Evolutionary conservation across 2,113 vertebrate genomes (phyloP).

Genomic region (Cololabis saira): DNA sequence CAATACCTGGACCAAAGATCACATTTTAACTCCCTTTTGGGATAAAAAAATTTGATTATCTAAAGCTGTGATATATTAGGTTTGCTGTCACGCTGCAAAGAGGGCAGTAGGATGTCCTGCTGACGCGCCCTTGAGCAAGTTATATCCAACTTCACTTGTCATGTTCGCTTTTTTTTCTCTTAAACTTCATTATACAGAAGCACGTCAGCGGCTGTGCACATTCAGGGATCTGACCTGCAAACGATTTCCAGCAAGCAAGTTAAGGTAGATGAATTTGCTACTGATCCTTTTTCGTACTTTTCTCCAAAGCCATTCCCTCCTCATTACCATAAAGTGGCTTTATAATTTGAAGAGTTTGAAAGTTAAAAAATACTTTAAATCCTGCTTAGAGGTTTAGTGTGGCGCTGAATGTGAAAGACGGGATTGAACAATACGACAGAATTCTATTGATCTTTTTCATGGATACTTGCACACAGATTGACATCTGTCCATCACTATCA

Average conservation of each 20-base stretch:
- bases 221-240: constrained; percentile 1
- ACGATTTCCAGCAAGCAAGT: neutral
- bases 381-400: constrained; percentile 1
- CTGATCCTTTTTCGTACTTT: constrained; percentile 26
- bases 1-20: constrained; percentile 24
- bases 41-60: constrained; percentile 26
- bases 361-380: constrained; percentile 9
- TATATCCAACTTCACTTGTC: neutral
- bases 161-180: neutral
- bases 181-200: neutral
- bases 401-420: neutral
- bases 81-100: constrained; percentile 5
- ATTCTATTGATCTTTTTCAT: constrained; percentile 1
- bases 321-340: constrained; percentile 34
- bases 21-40: constrained; percentile 23
- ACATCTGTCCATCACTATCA: no score
- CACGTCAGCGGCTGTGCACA: neutral
- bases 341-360: constrained; percentile 27
- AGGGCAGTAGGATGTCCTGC: constrained; percentile 10
- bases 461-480: neutral
- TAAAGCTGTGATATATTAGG: constrained; percentile 12
- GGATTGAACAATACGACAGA: neutral
- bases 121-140: constrained; percentile 12
- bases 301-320: constrained; percentile 31
- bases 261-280: neutral